These are phyloP conservation scores for Thymelicus sylvestris DNA, from an alignment of 2,888 invertebrate genomes.

Conservation along the genomic window DNA sequence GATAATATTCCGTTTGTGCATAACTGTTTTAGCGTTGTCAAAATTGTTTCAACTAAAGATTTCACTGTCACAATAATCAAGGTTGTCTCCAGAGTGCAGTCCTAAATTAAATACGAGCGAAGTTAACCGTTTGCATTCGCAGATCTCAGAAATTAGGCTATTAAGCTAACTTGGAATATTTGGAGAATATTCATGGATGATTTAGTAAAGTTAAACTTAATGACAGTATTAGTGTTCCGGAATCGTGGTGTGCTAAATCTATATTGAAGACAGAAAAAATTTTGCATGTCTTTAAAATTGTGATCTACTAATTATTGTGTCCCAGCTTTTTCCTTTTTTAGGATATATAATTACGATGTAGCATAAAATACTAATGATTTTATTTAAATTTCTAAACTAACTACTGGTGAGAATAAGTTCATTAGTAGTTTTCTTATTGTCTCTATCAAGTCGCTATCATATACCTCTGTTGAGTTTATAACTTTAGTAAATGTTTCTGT, in stretches of 20 bases:
- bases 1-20: background rate
- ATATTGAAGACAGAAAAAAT: background rate
- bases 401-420: no score
- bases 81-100: slow-evolving; percentile 32
- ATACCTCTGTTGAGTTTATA: no score
- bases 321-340: no score
- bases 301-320: no score
- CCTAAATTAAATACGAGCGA: slow-evolving; percentile 34
- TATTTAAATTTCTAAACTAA: no score
- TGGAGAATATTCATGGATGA: slow-evolving; percentile 33
- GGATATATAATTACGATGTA: no score
- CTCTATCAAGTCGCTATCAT: no score
- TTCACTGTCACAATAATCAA: slow-evolving; percentile 33
- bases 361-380: no score
- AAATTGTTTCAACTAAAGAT: slow-evolving; percentile 25
- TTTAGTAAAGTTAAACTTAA: slow-evolving; percentile 23
- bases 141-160: slow-evolving; percentile 31
- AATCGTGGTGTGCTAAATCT: background rate
- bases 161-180: slow-evolving; percentile 30
- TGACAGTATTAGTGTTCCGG: background rate
- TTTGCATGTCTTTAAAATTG: background rate
- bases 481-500: no score
- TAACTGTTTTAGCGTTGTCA: slow-evolving; percentile 2
- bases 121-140: slow-evolving; percentile 35
- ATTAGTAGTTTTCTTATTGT: no score